phyloP scores from a whole-genome alignment of 2,888 invertebrate genomes.

The Ectemnius continuus region DNA sequence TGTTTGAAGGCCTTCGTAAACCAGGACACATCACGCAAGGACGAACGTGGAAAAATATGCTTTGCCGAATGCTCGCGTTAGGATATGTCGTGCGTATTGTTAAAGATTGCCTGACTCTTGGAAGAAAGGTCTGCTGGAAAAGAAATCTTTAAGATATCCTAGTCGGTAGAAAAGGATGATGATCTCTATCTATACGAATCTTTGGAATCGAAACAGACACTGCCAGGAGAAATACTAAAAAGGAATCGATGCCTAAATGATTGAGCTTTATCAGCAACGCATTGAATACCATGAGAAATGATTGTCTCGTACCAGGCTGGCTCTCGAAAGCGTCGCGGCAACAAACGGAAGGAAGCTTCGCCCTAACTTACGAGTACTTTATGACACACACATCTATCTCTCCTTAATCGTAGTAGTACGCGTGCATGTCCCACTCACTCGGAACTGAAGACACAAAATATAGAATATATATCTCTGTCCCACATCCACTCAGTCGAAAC shows the following conservation, averaged over 20 bases:
- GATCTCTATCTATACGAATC: conserved; percentile 20
- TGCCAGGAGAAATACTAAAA: conserved; percentile 3
- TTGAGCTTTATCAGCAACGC: conserved; percentile 24
- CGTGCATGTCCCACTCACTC: conserved; percentile 28
- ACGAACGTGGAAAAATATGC: conserved; percentile 33
- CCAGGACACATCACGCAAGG: conserved; percentile 7
- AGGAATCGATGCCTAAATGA: conserved; percentile 1
- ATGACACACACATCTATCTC: not conserved
- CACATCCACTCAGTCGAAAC: conserved; percentile 32
- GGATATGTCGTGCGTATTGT: too few species aligned
- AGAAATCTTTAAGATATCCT: too few species aligned
- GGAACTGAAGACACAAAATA: conserved; percentile 36
- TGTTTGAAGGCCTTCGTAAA: conserved; percentile 25
- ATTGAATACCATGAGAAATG: conserved; percentile 40
- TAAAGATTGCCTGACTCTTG: too few species aligned
- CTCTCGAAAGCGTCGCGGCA: not conserved
- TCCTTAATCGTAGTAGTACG: conserved; percentile 39
- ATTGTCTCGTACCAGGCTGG: conserved; percentile 41
- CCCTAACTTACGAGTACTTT: not conserved
- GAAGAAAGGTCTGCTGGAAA: too few species aligned
- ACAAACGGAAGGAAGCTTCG: conserved; percentile 2
- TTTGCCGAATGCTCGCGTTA: too few species aligned
- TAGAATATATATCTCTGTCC: conserved; percentile 17
- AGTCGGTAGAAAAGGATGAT: too few species aligned
- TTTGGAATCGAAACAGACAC: conserved; percentile 40